Base-by-base conservation (phyloP, 2,113 vertebrate species). In the Aldabrachelys gigantea region DNA sequence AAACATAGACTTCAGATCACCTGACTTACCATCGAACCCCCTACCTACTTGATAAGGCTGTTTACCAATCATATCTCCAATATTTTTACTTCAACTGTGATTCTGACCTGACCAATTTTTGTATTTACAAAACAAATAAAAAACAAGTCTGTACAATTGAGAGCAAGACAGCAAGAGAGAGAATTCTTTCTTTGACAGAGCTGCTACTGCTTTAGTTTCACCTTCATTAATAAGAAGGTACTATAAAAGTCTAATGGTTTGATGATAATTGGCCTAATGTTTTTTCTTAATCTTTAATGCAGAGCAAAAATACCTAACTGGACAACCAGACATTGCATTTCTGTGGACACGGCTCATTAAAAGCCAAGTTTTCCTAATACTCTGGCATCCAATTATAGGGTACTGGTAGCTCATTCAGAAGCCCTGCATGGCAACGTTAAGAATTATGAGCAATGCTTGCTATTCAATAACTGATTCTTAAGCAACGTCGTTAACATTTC, bases 391-490 rank as follows among this genome's bases (percentile, higher is more conserved):
- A 92, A 90, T 90, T 87, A 84, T 59, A 84, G 10, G 6, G 31
- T 38, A 52, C 38, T 85, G 91, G 80, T 82, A 94, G 89, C 69
- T 82, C 90, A 53, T 69, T 87, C 85, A 89, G 91, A 8, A 95
- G 38, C 19, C 41, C 92, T 86, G 5, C 52, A 80, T 1, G 90
- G 84, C 59, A 94, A 85, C 80, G 65, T 5, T 72, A 82, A 92
- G 62, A 80, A 8, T 85, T 91, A 69, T 59, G 52, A 83, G 75
- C 50, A 91, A 41, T 9, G 7, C 25, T 93, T 93, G 82, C 81
- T 52, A 94, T 69, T 69, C 65, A 92, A 89, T 41, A 21, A 93
- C 85, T 90, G 79, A 91, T 90, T 92, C 57, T 85, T 83, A 87
- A 3, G 88, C 25, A 79, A 47, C 35, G 47, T 8, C 29, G 82